Evolutionary conservation across 2,888 invertebrate species (phyloP).

Genomic region (Listrodromus nycthemerus): DNA sequence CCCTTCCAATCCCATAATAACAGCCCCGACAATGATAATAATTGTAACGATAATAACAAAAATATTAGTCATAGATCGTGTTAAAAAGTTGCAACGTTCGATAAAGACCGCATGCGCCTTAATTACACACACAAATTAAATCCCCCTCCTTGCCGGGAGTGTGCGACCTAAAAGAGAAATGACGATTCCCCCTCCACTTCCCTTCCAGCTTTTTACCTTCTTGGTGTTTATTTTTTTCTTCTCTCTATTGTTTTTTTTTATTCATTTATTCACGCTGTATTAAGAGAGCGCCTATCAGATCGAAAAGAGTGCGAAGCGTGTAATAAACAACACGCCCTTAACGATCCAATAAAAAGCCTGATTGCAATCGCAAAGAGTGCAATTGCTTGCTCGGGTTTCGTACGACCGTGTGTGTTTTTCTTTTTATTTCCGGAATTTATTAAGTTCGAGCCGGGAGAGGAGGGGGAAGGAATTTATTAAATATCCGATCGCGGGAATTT

Average conservation of each 20-base stretch:
- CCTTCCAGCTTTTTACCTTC: conserved; percentile 1
- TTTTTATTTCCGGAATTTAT: neutral
- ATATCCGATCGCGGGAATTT: neutral
- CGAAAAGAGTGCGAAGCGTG: conserved; percentile 64
- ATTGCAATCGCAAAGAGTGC: conserved; percentile 60
- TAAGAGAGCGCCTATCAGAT: conserved; percentile 61
- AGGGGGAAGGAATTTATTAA: neutral
- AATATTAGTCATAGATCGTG: conserved; percentile 33
- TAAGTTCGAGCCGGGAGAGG: neutral
- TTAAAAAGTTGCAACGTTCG: conserved; percentile 45
- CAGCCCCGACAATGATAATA: conserved; percentile 35
- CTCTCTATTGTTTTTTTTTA: neutral
- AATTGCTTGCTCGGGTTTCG: conserved; percentile 63
- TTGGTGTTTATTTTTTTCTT: neutral
- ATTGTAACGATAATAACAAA: conserved; percentile 37
- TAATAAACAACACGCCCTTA: conserved; percentile 68
- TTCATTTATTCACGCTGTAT: conserved; percentile 52
- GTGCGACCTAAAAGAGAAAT: neutral
- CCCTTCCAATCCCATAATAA: conserved; percentile 36
- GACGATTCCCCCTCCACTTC: neutral
- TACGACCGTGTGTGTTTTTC: conserved; percentile 14
- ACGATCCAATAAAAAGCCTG: conserved; percentile 67
- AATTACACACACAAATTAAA: conserved; percentile 35
- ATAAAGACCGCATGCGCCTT: conserved; percentile 19
- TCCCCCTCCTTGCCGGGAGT: neutral